These are phyloP conservation scores for Sternotherus odoratus DNA, from an alignment of 2,797 vertebrate genomes.

Conservation along the genomic window DNA sequence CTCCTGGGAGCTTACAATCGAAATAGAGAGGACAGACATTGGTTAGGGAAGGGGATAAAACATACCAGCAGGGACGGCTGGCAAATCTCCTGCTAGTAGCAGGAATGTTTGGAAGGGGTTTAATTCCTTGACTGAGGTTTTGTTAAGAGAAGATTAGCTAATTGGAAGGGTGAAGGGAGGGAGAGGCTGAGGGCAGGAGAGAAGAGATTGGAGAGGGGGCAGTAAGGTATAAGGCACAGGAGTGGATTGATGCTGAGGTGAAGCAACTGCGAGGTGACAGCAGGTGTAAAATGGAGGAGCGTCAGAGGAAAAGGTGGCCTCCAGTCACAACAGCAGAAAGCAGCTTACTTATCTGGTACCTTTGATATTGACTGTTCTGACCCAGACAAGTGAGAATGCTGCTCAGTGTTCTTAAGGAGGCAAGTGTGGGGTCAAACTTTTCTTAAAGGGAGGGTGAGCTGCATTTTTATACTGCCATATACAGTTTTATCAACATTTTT, in stretches of 20 bases:
- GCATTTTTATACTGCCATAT: not conserved
- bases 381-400: not conserved
- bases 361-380: slow-evolving; percentile 60
- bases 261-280: not conserved
- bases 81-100: not conserved
- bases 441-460: not conserved
- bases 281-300: not conserved
- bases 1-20: not conserved
- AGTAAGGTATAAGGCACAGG: slow-evolving; percentile 19
- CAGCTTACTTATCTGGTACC: slow-evolving; percentile 54
- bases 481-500: not conserved
- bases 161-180: not conserved
- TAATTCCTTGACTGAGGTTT: not conserved
- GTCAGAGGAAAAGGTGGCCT: slow-evolving; percentile 22
- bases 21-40: not conserved
- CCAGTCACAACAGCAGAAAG: slow-evolving; percentile 63
- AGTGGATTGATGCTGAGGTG: not conserved
- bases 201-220: slow-evolving; percentile 11
- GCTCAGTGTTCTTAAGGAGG: not conserved
- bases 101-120: not conserved
- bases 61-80: not conserved
- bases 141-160: not conserved
- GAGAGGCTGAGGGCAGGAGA: not conserved
- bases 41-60: not conserved
- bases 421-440: not conserved